Evolutionary conservation across 2,113 vertebrate genomes (phyloP).

Genomic region (human (Homo sapiens)): GRCh38 chr4:159957501-159958000

Average conservation of each 20-base stretch:
- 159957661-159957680: not conserved
- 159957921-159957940: not conserved
- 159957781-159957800: not conserved
- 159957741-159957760: slow-evolving; percentile 23
- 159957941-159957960: not conserved
- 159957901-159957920: slow-evolving; percentile 47
- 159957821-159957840: slow-evolving; percentile 31
- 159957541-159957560: not conserved
- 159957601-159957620: not conserved
- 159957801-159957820: slow-evolving; percentile 26
- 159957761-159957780: slow-evolving; percentile 39
- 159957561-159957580: not conserved
- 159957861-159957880: not conserved
- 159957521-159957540: not conserved
- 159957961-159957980: slow-evolving; percentile 40
- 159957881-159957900: slow-evolving; percentile 33
- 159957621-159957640: not conserved
- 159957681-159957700: not conserved
- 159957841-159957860: slow-evolving; percentile 38
- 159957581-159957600: not conserved
- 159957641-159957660: not conserved
- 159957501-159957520: not conserved
- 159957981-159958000: slow-evolving; percentile 73
- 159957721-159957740: not conserved
- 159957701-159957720: not conserved